Percentiles rank a stretch among this genome's conserved stretches.
These are phyloP conservation scores for Danaus chrysippus DNA, from an alignment of 2,888 invertebrate species.

Conservation along the genomic window DNA sequence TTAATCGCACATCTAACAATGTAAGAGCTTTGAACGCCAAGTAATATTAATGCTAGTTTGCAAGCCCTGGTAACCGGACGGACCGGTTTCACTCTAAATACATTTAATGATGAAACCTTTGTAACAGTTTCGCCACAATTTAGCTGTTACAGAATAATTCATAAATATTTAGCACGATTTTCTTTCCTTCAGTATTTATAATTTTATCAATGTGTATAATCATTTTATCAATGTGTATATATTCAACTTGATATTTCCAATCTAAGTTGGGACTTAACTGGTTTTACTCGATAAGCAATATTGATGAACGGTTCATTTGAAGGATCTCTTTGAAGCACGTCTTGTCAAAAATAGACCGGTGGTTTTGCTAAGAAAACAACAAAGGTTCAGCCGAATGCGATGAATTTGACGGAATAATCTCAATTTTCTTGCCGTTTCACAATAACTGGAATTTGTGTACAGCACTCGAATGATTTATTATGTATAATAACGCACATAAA, in stretches of 20 bases:
- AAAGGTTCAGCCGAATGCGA: conserved; percentile 35
- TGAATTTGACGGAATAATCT: conserved; percentile 48
- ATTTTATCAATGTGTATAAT: too few species aligned
- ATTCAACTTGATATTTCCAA: neutral
- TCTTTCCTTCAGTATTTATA: neutral
- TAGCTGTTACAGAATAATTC: neutral
- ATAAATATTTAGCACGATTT: neutral
- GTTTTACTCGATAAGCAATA: conserved; percentile 15
- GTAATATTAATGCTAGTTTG: conserved; percentile 11
- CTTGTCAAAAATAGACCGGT: conserved; percentile 37
- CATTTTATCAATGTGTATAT: neutral
- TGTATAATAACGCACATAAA: conserved; percentile 8
- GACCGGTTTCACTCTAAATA: conserved; percentile 6
- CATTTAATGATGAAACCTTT: conserved; percentile 7
- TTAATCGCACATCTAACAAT: conserved; percentile 38
- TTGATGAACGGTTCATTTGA: conserved; percentile 42
- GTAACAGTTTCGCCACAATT: conserved; percentile 1
- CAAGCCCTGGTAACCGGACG: conserved; percentile 4
- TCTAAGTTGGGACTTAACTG: conserved; percentile 5
- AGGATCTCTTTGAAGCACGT: conserved; percentile 48
- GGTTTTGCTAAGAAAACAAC: conserved; percentile 32
- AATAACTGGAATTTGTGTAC: conserved; percentile 7
- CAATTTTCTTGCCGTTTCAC: conserved; percentile 29
- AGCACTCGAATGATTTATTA: conserved; percentile 2
- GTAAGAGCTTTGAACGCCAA: conserved; percentile 20